Evolutionary conservation across 1,140 invertebrate species (phyloP).

Genomic region (Caenorhabditis remanei): DNA sequence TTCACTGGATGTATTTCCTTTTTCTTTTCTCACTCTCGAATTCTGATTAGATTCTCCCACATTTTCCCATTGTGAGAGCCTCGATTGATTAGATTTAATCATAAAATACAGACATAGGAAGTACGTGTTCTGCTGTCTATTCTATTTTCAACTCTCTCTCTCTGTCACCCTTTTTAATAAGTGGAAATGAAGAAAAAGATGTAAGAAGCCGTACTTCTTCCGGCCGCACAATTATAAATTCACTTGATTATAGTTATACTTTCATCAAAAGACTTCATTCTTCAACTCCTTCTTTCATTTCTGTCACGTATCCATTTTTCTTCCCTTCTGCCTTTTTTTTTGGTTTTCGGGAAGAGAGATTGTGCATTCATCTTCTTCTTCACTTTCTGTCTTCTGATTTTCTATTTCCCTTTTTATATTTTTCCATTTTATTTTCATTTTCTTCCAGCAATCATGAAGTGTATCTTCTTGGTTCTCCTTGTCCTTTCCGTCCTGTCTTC

Average conservation of each 20-base stretch:
- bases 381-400: not conserved
- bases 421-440: no score
- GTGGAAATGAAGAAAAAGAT: not conserved
- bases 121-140: not conserved
- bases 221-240: constrained; percentile 28
- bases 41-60: not conserved
- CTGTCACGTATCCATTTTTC: no score
- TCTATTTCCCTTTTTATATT: not conserved
- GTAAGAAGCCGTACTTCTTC: constrained; percentile 26
- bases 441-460: constrained; percentile 14
- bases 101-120: not conserved
- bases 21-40: not conserved
- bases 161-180: not conserved
- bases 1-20: not conserved
- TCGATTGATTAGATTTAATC: not conserved
- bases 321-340: not conserved
- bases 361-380: no score
- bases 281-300: not conserved
- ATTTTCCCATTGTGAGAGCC: not conserved
- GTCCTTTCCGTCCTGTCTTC: not conserved
- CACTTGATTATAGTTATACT: constrained; percentile 33
- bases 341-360: not conserved
- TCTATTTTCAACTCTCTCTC: not conserved
- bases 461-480: not conserved
- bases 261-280: not conserved